Conservation (phyloP, 2,797 vertebrate species). For the Chanos chanos region DNA sequence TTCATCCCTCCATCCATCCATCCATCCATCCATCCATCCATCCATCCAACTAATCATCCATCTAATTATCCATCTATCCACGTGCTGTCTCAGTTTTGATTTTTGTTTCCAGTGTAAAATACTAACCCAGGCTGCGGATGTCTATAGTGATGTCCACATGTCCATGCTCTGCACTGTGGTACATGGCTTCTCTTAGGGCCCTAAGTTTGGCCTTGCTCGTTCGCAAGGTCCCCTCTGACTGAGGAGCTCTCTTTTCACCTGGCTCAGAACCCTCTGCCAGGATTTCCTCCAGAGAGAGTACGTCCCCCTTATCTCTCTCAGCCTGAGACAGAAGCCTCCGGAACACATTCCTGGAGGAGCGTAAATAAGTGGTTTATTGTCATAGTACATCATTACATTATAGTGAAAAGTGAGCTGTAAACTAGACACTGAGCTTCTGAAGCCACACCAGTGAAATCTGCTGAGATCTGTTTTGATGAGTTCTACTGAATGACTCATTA, state of each 20-base stretch:
- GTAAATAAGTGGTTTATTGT: not conserved
- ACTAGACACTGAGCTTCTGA: too few relatives aligned
- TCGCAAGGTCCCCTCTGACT: slow-evolving; percentile 67
- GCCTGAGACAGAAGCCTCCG: slow-evolving; percentile 75
- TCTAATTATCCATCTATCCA: not conserved
- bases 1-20: not conserved
- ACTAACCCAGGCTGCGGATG: slow-evolving; percentile 81
- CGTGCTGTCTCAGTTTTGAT: slow-evolving; percentile 22
- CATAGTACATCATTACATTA: too few relatives aligned
- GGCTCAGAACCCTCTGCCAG: slow-evolving; percentile 73
- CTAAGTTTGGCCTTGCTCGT: slow-evolving; percentile 78
- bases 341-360: slow-evolving; percentile 71
- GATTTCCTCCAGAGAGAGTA: slow-evolving; percentile 79
- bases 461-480: too few relatives aligned
- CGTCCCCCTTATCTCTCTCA: slow-evolving; percentile 73
- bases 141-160: slow-evolving; percentile 84
- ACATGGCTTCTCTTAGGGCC: slow-evolving; percentile 82
- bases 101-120: too few relatives aligned
- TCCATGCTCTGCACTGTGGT: slow-evolving; percentile 81
- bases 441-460: too few relatives aligned
- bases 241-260: slow-evolving; percentile 58
- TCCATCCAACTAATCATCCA: too few relatives aligned
- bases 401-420: too few relatives aligned
- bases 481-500: too few relatives aligned
- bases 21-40: not conserved